These are phyloP conservation scores for Microchrysa polita DNA, from an alignment of 2,888 invertebrate species.

Conservation along the genomic window DNA sequence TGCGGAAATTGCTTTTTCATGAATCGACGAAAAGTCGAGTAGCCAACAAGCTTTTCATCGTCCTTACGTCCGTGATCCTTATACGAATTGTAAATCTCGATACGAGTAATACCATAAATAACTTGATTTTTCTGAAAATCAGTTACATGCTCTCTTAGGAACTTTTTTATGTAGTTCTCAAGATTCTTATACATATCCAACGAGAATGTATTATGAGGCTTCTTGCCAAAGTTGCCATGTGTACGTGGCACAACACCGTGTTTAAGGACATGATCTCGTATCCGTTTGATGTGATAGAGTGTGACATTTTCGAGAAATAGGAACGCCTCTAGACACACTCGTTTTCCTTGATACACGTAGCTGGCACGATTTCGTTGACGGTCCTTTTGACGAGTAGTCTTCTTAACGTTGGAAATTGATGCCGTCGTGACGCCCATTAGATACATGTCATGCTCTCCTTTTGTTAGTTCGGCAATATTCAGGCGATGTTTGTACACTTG, in stretches of 20 bases:
- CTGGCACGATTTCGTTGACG: slow-evolving; percentile 77
- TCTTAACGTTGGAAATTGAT: slow-evolving; percentile 72
- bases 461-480: slow-evolving; percentile 81
- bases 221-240: slow-evolving; percentile 82
- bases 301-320: slow-evolving; percentile 82
- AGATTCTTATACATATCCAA: slow-evolving; percentile 81
- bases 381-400: slow-evolving; percentile 77
- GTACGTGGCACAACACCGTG: slow-evolving; percentile 82
- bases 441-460: slow-evolving; percentile 86
- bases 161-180: slow-evolving; percentile 78
- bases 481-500: slow-evolving; percentile 79
- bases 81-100: slow-evolving; percentile 79
- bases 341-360: slow-evolving; percentile 80
- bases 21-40: slow-evolving; percentile 81
- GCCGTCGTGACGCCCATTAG: slow-evolving; percentile 88
- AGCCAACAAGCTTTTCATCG: slow-evolving; percentile 80
- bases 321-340: slow-evolving; percentile 82
- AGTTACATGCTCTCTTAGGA: slow-evolving; percentile 66
- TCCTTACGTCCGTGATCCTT: slow-evolving; percentile 76
- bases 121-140: slow-evolving; percentile 66
- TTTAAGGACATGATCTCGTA: slow-evolving; percentile 80
- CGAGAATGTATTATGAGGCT: slow-evolving; percentile 82
- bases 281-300: slow-evolving; percentile 80
- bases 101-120: slow-evolving; percentile 69
- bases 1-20: slow-evolving; percentile 85